phyloP scores from a whole-genome alignment of 2,888 invertebrate species.

The Dasypogon diadema region DNA sequence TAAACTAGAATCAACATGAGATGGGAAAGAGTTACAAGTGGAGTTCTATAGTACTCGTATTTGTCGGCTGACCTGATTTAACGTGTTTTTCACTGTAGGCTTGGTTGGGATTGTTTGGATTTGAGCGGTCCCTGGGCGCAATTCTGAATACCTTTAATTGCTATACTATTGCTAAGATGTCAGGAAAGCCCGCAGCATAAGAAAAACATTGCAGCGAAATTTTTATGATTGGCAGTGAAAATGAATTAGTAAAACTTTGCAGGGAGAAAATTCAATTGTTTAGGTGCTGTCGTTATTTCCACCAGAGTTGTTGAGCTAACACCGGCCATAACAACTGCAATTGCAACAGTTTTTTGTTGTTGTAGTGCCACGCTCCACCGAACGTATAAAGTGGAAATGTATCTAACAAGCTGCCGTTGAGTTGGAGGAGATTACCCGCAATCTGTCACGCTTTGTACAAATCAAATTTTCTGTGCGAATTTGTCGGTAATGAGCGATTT shows the following conservation, averaged over 20 bases:
- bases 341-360: background rate
- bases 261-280: slow-evolving; percentile 26
- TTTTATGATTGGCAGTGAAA: slow-evolving; percentile 22
- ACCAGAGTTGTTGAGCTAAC: background rate
- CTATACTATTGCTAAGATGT: no score
- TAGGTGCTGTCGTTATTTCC: background rate
- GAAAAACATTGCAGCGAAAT: background rate
- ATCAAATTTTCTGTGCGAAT: slow-evolving; percentile 25
- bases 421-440: slow-evolving; percentile 7
- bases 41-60: no score
- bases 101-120: no score
- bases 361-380: slow-evolving; percentile 15
- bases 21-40: no score
- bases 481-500: slow-evolving; percentile 21
- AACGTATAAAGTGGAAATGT: slow-evolving; percentile 15
- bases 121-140: no score
- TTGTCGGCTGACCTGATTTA: no score
- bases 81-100: no score
- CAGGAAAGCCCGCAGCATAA: no score
- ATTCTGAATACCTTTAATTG: no score
- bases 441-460: slow-evolving; percentile 33
- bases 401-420: background rate
- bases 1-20: no score
- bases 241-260: background rate
- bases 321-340: background rate